phyloP scores from a whole-genome alignment of 1,140 invertebrate species.

The Musca domestica region DNA sequence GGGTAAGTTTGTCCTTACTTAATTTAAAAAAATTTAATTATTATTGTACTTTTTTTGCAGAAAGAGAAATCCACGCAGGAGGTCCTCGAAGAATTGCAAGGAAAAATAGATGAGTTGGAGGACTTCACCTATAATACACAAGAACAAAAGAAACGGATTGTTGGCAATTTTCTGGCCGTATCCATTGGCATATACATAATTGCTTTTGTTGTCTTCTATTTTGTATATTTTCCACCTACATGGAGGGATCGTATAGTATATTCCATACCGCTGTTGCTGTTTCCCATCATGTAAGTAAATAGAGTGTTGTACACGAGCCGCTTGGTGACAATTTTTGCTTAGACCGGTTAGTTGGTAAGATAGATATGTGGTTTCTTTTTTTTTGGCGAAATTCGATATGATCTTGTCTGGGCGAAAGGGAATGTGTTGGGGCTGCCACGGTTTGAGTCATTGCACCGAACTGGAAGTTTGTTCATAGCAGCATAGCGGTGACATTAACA shows the following conservation, averaged over 20 bases:
- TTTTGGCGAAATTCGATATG: neutral
- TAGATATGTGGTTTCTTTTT: neutral
- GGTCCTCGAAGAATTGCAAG: constrained; percentile 73
- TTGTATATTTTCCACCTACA: constrained; percentile 71
- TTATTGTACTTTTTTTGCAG: constrained; percentile 59
- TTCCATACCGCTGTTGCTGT: constrained; percentile 69
- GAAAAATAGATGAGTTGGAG: constrained; percentile 79
- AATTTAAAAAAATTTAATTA: neutral
- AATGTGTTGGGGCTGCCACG: neutral
- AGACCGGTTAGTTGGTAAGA: no score
- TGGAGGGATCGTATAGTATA: constrained; percentile 69
- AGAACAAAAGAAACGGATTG: constrained; percentile 73
- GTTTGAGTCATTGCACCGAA: neutral
- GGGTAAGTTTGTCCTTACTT: constrained; percentile 24
- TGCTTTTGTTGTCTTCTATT: constrained; percentile 72
- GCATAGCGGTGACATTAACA: no score
- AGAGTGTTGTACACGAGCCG: neutral
- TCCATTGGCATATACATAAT: constrained; percentile 79
- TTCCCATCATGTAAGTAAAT: constrained; percentile 75
- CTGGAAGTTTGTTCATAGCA: no score
- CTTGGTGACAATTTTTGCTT: no score
- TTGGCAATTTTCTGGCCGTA: constrained; percentile 75
- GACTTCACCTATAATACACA: constrained; percentile 76
- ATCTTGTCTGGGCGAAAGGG: neutral
- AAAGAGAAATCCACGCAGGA: constrained; percentile 77